Conservation (phyloP, 2,888 invertebrate genomes). For the Leptodirus hochenwartii region DNA sequence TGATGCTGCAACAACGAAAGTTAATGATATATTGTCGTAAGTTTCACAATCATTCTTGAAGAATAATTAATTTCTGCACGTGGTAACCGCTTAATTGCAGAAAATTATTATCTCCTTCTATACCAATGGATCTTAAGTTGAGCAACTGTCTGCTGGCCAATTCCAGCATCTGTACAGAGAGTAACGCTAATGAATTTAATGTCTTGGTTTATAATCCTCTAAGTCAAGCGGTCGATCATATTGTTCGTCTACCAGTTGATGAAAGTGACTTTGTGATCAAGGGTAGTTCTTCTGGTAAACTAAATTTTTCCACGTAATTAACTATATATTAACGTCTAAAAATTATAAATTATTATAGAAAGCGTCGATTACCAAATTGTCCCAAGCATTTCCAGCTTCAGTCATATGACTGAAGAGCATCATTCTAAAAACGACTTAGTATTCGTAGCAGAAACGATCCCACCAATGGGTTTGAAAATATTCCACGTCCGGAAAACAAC, state of each 20-base stretch:
- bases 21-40: background rate
- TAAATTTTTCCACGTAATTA: no score
- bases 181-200: conserved; percentile 36
- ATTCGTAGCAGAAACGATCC: conserved; percentile 42
- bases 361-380: conserved; percentile 15
- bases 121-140: conserved; percentile 3
- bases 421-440: conserved; percentile 44
- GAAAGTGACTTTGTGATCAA: conserved; percentile 30
- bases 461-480: conserved; percentile 45
- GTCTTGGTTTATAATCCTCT: conserved; percentile 67
- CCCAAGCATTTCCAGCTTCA: conserved; percentile 10
- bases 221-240: conserved; percentile 35
- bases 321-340: no score
- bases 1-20: background rate
- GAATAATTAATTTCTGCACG: background rate
- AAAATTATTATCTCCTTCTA: no score
- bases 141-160: conserved; percentile 37
- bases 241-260: conserved; percentile 42
- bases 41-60: background rate
- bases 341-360: conserved; percentile 26
- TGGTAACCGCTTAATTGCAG: background rate
- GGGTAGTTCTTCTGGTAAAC: no score
- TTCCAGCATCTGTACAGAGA: conserved; percentile 36
- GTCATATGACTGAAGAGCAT: conserved; percentile 9
- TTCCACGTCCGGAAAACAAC: conserved; percentile 36